phyloP scores from a whole-genome alignment of 2,888 invertebrate genomes.

The Macrophya alboannulata region DNA sequence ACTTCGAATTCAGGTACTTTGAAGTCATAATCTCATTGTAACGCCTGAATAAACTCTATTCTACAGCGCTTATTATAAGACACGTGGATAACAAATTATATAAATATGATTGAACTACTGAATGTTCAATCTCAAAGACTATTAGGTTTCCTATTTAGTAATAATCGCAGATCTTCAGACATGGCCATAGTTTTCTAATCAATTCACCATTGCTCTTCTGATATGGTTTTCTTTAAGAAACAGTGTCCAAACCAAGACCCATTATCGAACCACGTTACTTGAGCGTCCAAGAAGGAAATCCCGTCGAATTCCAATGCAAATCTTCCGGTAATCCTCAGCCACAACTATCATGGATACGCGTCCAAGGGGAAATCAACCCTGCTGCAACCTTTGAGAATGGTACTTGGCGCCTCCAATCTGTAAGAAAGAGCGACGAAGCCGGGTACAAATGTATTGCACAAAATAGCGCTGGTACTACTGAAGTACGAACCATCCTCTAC shows the following conservation, averaged over 20 bases:
- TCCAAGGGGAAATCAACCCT: conserved; percentile 80
- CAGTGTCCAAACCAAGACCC: conserved; percentile 82
- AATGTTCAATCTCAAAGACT: background rate
- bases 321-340: conserved; percentile 90
- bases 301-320: conserved; percentile 88
- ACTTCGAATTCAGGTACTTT: background rate
- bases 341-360: conserved; percentile 86
- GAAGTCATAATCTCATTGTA: background rate
- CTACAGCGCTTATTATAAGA: background rate
- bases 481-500: conserved; percentile 86
- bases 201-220: background rate
- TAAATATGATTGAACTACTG: background rate
- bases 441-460: conserved; percentile 92
- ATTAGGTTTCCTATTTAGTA: background rate
- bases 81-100: background rate
- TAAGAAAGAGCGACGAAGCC: conserved; percentile 88
- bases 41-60: background rate
- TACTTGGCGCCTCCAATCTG: conserved; percentile 87
- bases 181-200: background rate
- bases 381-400: conserved; percentile 82
- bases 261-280: conserved; percentile 83
- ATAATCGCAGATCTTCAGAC: background rate
- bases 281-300: conserved; percentile 88
- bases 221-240: no score
- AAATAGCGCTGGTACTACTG: conserved; percentile 86